phyloP scores from a whole-genome alignment of 2,888 invertebrate species.

The Zele albiditarsus region DNA sequence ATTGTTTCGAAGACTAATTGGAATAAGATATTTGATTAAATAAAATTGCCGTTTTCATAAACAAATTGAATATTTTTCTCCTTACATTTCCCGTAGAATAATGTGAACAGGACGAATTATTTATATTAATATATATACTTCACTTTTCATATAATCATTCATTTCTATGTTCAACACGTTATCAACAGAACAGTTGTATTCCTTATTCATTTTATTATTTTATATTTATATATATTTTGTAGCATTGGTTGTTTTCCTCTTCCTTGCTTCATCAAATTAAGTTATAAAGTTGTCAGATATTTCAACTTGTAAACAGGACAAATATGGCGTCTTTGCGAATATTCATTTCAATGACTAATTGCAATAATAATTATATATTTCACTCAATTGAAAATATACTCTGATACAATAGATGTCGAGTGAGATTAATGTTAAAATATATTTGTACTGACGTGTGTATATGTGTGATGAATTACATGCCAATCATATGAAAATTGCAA shows the following conservation, averaged over 20 bases:
- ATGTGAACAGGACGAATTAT: not conserved
- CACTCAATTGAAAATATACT: constrained; percentile 30
- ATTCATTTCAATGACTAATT: constrained; percentile 34
- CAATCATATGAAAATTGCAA: not conserved
- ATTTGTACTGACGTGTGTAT: constrained; percentile 21
- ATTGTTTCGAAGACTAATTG: constrained; percentile 55
- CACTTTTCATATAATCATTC: constrained; percentile 1
- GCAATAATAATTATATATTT: constrained; percentile 28
- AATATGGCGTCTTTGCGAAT: constrained; percentile 3
- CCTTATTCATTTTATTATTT: not conserved
- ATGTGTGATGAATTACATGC: not conserved
- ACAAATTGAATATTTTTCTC: constrained; percentile 21
- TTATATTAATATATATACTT: not conserved
- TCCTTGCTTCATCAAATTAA: not conserved
- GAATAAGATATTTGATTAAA: constrained; percentile 52
- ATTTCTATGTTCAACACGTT: constrained; percentile 16
- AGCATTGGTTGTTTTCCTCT: not conserved
- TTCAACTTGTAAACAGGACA: constrained; percentile 23
- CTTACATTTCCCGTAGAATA: no score
- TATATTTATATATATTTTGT: not conserved
- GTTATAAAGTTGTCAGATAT: not conserved
- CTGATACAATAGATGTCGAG: constrained; percentile 21
- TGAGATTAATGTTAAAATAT: constrained; percentile 18
- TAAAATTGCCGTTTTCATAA: constrained; percentile 62
- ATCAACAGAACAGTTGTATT: constrained; percentile 11